These are phyloP conservation scores for Cheirogaleus medius DNA, from an alignment of 2,113 vertebrate species.

Conservation along the genomic window DNA sequence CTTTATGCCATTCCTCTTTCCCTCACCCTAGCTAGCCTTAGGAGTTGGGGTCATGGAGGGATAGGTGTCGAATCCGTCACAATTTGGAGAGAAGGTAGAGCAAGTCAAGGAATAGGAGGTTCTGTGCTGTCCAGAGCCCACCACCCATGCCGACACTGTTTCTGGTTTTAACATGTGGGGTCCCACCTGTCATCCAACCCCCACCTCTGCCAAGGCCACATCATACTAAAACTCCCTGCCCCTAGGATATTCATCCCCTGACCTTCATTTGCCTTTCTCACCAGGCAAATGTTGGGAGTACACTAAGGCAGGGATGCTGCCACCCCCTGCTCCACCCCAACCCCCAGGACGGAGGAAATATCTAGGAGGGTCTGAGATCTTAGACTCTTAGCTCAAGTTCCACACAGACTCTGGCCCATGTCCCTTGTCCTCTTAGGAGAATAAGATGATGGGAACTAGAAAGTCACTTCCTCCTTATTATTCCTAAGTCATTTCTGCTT, in stretches of 20 bases:
- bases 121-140: background rate
- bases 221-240: background rate
- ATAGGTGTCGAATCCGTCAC: background rate
- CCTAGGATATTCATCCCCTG: background rate
- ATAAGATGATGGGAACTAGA: background rate
- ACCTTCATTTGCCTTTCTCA: background rate
- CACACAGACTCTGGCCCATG: background rate
- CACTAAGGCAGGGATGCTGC: background rate
- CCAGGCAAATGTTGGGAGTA: background rate
- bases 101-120: background rate
- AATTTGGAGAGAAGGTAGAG: background rate
- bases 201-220: no score
- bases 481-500: conserved; percentile 40
- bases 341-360: background rate
- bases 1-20: background rate
- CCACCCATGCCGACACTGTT: background rate
- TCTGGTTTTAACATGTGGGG: background rate
- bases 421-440: background rate
- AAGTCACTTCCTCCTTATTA: conserved; percentile 45
- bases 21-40: no score
- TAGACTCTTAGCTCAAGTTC: background rate
- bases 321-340: background rate
- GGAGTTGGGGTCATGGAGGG: background rate
- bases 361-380: background rate
- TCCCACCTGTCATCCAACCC: background rate